Evolutionary conservation across 2,888 invertebrate species (phyloP).

Genomic region (Aphidius colemani): DNA sequence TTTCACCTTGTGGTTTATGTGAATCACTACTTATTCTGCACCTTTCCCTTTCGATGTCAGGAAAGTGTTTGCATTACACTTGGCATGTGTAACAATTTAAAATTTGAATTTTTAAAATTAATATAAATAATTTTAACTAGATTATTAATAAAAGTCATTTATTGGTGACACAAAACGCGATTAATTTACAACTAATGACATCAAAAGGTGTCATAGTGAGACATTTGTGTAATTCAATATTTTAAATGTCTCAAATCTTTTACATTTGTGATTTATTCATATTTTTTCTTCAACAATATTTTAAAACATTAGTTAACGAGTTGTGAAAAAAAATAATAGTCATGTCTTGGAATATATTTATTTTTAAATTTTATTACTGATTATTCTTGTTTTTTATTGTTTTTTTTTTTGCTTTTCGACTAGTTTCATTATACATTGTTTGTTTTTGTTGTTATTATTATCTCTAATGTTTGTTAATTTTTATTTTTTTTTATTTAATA

Average conservation of each 20-base stretch:
- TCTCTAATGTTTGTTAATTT: no score
- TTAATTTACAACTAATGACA: constrained; percentile 48
- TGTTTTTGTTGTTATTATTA: no score
- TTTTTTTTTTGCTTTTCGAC: neutral
- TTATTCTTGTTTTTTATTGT: constrained; percentile 4
- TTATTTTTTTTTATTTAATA: neutral
- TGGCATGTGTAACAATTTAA: no score
- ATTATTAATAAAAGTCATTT: no score
- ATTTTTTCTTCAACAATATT: neutral
- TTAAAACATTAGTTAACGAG: neutral
- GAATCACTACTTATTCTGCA: no score
- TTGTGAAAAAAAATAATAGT: neutral
- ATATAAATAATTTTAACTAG: no score
- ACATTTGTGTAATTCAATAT: constrained; percentile 46
- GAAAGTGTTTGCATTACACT: no score
- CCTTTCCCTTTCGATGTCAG: no score
- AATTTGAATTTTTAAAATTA: no score
- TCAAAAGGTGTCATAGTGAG: constrained; percentile 55
- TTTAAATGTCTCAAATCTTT: neutral
- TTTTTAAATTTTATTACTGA: neutral
- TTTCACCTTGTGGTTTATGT: no score
- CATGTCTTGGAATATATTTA: neutral
- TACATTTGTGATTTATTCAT: neutral
- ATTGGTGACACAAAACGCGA: no score
- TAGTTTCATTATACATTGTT: neutral